Evolutionary conservation across 1,140 invertebrate genomes (phyloP).

Genomic region (Globodera rostochiensis): DNA sequence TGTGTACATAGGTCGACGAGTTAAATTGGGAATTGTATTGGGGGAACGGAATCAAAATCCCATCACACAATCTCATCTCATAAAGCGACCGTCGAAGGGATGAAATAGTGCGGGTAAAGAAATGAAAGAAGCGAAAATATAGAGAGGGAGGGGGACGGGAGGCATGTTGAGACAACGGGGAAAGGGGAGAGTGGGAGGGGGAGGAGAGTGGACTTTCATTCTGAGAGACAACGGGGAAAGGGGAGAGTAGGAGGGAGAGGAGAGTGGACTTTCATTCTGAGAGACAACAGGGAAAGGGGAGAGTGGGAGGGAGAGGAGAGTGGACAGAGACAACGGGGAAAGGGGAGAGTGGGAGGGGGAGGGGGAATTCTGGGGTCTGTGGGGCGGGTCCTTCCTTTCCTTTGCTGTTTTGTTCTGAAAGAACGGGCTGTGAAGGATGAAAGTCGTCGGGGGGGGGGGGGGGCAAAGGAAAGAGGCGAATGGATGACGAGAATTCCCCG

Average conservation of each 20-base stretch:
- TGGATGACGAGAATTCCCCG: neutral
- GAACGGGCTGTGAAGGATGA: neutral
- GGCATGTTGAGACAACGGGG: neutral
- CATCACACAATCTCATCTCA: neutral
- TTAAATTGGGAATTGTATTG: neutral
- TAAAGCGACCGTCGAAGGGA: neutral
- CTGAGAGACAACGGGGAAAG: too few relatives aligned
- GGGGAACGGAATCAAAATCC: neutral
- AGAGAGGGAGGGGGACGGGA: too few relatives aligned
- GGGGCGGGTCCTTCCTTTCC: too few relatives aligned
- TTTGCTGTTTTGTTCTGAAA: neutral
- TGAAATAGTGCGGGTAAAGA: neutral
- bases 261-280: too few relatives aligned
- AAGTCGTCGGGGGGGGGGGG: neutral
- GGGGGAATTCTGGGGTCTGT: too few relatives aligned
- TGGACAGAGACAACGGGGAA: too few relatives aligned
- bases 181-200: neutral
- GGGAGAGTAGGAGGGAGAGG: too few relatives aligned
- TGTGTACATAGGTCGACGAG: neutral
- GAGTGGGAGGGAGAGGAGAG: too few relatives aligned
- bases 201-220: neutral
- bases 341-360: too few relatives aligned
- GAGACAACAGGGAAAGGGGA: too few relatives aligned
- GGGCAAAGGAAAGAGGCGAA: neutral
- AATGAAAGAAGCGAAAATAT: neutral